Evolutionary conservation across 64 coral and sea anemone genomes (phyloP), one percentile per base, ranked within the genome.

Genomic region (Orbicella faveolata): DNA sequence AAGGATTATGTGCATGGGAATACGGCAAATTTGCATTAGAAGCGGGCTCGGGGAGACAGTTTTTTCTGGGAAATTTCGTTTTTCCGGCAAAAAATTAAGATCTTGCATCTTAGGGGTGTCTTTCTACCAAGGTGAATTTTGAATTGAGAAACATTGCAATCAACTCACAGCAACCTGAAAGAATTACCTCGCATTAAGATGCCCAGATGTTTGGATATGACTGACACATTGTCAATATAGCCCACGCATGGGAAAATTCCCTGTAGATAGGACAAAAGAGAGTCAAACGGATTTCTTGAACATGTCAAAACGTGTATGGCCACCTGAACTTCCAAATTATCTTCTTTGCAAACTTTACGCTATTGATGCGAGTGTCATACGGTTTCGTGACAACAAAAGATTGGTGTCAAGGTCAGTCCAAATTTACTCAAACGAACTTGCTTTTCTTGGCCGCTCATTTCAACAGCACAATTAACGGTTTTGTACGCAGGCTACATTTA

Each of bases 1-100:
- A 63, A 64, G 89, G 89, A 96, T 88, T 87, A 94, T 93, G 88
- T 87, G 73, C 92, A 66, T 81, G 76, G 87, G 87, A 88, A 89
- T 82, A 17, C 25, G 44, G 10, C 36, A 87, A 91, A 94, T 94
- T 94, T 75, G 68, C 88, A 94, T 94, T 70, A 1, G 30, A 70
- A 25, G 21, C 67, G 67, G 4, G 20, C 55, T 19, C 61, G 2
- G 34, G 51, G 36, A 67, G 35, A 68, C 69, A 67, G 25, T 21
- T 41, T 35, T 4, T 14, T 18, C 33, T 35, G 39, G 36, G 23
- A 30, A 25, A 72, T 52, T 72, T 53, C 14, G 12, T 39, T 14
- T 52, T 41, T 52, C 21, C 20, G 30, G 30, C 30, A 30, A 21
- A 26, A 73, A 72, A 33, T 70, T 70, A 33, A 26, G 21, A 70